Evolutionary conservation across 2,888 invertebrate genomes (phyloP).

Genomic region (Meghimatium bilineatum): DNA sequence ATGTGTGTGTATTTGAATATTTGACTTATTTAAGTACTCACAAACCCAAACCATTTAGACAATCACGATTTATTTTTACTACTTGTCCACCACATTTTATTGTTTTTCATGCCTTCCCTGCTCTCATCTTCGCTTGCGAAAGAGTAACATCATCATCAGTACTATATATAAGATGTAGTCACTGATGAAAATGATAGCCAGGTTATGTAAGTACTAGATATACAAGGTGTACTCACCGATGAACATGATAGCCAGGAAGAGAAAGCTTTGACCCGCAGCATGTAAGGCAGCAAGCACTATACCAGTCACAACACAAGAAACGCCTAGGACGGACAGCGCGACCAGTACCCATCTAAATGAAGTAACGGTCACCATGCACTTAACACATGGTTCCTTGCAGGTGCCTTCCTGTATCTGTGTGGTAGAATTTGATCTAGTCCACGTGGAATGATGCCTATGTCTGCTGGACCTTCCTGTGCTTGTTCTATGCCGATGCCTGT

Average conservation of each 20-base stretch:
- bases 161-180: slow-evolving; percentile 54
- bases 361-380: slow-evolving; percentile 70
- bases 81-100: too few species aligned
- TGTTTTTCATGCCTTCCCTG: too few species aligned
- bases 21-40: too few species aligned
- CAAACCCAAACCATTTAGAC: too few species aligned
- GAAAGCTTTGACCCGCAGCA: slow-evolving; percentile 71
- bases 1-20: too few species aligned
- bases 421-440: slow-evolving; percentile 57
- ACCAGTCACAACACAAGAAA: slow-evolving; percentile 74
- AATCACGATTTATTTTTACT: too few species aligned
- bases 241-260: slow-evolving; percentile 76
- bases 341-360: slow-evolving; percentile 75
- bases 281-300: slow-evolving; percentile 74
- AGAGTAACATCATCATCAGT: too few species aligned
- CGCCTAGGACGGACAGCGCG: slow-evolving; percentile 72
- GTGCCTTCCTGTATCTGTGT: slow-evolving; percentile 54
- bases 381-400: slow-evolving; percentile 69
- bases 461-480: slow-evolving; percentile 5
- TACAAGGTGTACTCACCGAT: slow-evolving; percentile 70
- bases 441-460: slow-evolving; percentile 49
- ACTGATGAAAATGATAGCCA: slow-evolving; percentile 75
- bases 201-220: too few species aligned
- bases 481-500: slow-evolving; percentile 39
- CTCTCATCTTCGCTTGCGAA: too few species aligned